phyloP scores from a whole-genome alignment of 2,797 vertebrate genomes.

The Macrochelys suwanniensis region DNA sequence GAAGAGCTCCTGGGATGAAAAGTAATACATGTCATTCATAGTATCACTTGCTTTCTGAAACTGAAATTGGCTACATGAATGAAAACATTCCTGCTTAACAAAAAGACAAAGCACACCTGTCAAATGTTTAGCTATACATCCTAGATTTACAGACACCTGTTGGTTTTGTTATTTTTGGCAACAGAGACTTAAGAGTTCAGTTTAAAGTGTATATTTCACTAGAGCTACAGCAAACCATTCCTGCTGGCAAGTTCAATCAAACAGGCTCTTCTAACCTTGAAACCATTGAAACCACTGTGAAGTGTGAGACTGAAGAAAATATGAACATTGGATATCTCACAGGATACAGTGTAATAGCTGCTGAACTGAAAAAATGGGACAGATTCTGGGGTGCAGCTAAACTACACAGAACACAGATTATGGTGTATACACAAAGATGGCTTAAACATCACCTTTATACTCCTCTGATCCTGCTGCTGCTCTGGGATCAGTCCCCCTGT shows the following conservation, averaged over 20 bases:
- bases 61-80: background rate
- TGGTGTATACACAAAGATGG: background rate
- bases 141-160: conserved; percentile 67
- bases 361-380: rapidly evolving
- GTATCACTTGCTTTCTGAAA: background rate
- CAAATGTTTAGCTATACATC: conserved; percentile 31
- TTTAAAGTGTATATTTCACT: conserved; percentile 63
- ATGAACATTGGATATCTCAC: background rate
- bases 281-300: background rate
- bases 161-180: conserved; percentile 73
- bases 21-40: background rate
- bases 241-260: conserved; percentile 72
- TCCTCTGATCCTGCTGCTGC: background rate
- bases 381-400: background rate
- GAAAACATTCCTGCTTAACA: background rate
- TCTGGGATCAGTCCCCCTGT: background rate
- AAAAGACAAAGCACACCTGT: conserved; percentile 59
- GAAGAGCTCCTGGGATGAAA: conserved; percentile 22
- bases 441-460: background rate
- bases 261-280: background rate
- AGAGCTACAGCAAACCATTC: background rate
- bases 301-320: background rate
- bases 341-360: rapidly evolving
- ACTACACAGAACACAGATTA: background rate
- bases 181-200: background rate